A percentile compares a stretch with the other conserved stretches of the same genome.
Evolutionary conservation across 1,140 invertebrate species (phyloP).

Genomic region (Drosophila nebulosa): DNA sequence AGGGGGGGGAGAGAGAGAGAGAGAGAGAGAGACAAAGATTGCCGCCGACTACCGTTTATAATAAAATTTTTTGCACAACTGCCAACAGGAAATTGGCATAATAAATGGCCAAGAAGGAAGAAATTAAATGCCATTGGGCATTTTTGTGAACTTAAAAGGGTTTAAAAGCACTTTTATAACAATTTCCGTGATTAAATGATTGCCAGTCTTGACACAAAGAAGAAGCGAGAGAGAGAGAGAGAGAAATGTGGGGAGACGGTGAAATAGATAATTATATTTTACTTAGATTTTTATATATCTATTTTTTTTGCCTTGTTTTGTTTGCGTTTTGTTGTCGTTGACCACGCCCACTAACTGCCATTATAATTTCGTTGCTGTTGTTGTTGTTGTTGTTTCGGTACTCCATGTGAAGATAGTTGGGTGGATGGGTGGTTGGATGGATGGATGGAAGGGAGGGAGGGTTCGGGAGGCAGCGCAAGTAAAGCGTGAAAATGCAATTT

Average conservation of each 20-base stretch:
- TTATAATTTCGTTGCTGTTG: conserved; percentile 35
- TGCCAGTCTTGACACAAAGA: conserved; percentile 4
- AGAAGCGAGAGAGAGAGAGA: not conserved
- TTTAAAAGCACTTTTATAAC: conserved; percentile 70
- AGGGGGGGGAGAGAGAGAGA: not conserved
- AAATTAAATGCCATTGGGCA: conserved; percentile 1
- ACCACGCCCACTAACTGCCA: conserved; percentile 54
- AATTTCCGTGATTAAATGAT: conserved; percentile 67
- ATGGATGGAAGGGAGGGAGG: not conserved
- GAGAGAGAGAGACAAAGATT: not conserved
- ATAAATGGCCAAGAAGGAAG: conserved; percentile 52
- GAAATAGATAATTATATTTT: conserved; percentile 54
- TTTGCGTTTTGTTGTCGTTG: not conserved
- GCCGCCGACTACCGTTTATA: conserved; percentile 68
- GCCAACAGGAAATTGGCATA: conserved; percentile 70
- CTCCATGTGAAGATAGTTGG: conserved; percentile 3
- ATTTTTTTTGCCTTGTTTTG: conserved; percentile 22
- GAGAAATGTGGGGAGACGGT: not conserved
- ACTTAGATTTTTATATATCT: conserved; percentile 14
- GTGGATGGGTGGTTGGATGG: not conserved
- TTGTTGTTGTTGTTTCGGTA: conserved; percentile 39
- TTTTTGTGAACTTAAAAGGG: conserved; percentile 39
- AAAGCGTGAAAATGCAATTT: conserved; percentile 74
- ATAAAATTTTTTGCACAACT: conserved; percentile 55
- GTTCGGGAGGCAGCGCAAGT: conserved; percentile 28